These are phyloP conservation scores for Condylura cristata DNA, from an alignment of 2,113 vertebrate species.

Conservation along the genomic window DNA sequence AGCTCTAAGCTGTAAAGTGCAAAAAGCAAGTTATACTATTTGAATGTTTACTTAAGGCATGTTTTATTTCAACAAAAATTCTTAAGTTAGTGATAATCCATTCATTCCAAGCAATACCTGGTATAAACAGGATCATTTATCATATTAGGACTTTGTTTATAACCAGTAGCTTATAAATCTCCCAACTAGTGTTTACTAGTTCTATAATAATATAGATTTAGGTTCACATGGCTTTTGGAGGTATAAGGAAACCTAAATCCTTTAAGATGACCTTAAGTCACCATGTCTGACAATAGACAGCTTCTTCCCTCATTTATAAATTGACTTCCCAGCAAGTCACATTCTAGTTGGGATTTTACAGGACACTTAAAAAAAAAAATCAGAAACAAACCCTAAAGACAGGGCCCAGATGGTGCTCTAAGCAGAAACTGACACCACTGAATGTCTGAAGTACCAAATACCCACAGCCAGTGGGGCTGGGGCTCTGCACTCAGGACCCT, in stretches of 20 bases:
- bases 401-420: background rate
- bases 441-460: background rate
- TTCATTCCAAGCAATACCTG: background rate
- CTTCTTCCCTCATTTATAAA: background rate
- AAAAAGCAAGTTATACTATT: background rate
- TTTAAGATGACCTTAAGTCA: background rate
- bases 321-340: background rate
- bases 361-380: background rate
- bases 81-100: background rate
- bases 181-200: background rate
- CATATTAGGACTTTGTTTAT: background rate
- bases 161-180: background rate
- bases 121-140: constrained; percentile 5
- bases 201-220: background rate
- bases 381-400: background rate
- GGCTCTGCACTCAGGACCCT: background rate
- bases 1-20: background rate
- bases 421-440: background rate
- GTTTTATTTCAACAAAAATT: background rate
- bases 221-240: background rate
- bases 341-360: background rate
- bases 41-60: background rate
- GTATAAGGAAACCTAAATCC: background rate
- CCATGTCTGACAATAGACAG: background rate
- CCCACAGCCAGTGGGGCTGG: background rate